phyloP scores from a whole-genome alignment of 2,113 vertebrate genomes.

The Mesoclemmys tuberculata region DNA sequence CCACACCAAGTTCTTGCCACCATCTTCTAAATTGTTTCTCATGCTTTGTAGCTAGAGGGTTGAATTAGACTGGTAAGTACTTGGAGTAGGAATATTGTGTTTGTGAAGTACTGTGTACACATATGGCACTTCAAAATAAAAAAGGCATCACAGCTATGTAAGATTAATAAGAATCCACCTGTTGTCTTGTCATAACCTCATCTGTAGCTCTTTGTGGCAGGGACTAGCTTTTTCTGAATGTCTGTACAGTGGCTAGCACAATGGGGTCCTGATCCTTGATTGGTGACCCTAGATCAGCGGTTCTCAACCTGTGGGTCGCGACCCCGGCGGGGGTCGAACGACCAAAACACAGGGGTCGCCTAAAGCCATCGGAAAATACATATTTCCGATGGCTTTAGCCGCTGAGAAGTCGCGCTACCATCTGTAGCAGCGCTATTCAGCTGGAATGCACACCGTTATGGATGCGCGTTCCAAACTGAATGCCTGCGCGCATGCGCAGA shows the following conservation, averaged over 20 bases:
- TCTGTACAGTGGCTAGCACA: neutral
- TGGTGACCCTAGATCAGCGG: neutral
- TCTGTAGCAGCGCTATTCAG: too few relatives aligned
- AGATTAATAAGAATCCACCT: neutral
- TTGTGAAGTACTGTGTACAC: neutral
- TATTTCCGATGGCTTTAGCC: too few relatives aligned
- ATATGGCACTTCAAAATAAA: neutral
- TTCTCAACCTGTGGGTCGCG: too few relatives aligned
- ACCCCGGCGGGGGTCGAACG: too few relatives aligned
- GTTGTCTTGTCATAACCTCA: neutral
- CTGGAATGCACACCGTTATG: too few relatives aligned
- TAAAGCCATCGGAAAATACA: too few relatives aligned
- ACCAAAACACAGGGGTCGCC: too few relatives aligned
- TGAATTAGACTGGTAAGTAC: neutral
- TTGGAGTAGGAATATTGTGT: neutral
- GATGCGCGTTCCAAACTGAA: too few relatives aligned
- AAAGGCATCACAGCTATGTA: neutral
- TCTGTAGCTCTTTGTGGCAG: neutral
- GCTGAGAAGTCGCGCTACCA: too few relatives aligned
- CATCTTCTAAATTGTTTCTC: neutral
- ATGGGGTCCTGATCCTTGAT: neutral
- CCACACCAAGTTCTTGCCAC: neutral
- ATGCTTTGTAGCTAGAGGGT: too few relatives aligned
- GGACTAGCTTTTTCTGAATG: neutral
- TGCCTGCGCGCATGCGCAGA: too few relatives aligned